Evolutionary conservation across 2,888 invertebrate genomes (phyloP).

Genomic region (Ichneumoninae sp.): DNA sequence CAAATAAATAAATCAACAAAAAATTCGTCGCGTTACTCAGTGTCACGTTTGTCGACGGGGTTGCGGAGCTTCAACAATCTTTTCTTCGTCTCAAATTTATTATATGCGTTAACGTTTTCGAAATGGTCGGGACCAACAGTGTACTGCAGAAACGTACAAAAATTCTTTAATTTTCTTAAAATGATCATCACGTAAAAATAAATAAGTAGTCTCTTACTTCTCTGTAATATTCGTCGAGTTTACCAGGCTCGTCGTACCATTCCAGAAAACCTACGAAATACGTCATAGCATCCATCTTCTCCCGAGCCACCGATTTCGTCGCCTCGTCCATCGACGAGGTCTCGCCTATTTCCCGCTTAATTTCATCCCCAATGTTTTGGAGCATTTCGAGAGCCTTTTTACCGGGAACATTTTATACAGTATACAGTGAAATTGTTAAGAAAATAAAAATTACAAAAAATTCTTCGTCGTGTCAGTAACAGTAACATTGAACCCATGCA

Average conservation of each 20-base stretch:
- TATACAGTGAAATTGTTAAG: not conserved
- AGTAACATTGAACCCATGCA: not conserved
- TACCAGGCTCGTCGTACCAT: slow-evolving; percentile 18
- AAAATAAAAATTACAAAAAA: not conserved
- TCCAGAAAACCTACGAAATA: slow-evolving; percentile 13
- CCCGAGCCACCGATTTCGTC: not conserved
- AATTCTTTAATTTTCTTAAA: not conserved
- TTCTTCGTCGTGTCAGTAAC: too few relatives aligned
- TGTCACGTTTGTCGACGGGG: not conserved
- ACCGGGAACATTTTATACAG: not conserved
- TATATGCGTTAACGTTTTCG: not conserved
- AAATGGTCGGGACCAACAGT: slow-evolving; percentile 9
- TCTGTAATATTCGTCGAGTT: slow-evolving; percentile 7
- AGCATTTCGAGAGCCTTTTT: not conserved
- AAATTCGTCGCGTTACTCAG: not conserved
- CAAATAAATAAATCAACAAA: not conserved
- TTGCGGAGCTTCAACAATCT: not conserved
- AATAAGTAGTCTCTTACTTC: not conserved
- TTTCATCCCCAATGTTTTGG: not conserved
- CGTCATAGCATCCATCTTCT: slow-evolving; percentile 2
- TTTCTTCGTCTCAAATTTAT: not conserved
- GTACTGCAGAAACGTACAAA: not conserved
- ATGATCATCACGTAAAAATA: not conserved
- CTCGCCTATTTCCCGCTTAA: not conserved
- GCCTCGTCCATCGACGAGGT: slow-evolving; percentile 14